Conservation (phyloP, 2,113 vertebrate species). For the Erythrocercus mccallii region DNA sequence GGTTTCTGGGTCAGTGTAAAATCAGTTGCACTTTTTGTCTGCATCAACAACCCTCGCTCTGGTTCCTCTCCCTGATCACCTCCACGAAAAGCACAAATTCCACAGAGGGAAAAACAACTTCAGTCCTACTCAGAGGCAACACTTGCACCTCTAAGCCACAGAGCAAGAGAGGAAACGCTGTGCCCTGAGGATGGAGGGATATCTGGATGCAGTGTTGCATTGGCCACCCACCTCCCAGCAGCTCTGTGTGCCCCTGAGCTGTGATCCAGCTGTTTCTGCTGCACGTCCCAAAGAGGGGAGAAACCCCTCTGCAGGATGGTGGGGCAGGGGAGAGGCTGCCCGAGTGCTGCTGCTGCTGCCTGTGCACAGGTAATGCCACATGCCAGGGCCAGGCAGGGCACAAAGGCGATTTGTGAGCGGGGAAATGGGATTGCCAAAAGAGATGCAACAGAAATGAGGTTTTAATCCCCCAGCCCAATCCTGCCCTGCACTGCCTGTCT, state of each 20-base stretch:
- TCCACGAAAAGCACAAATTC: neutral
- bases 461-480: constrained; percentile 53
- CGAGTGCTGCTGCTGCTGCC: neutral
- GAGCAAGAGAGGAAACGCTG: neutral
- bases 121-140: neutral
- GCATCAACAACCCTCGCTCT: neutral
- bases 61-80: neutral
- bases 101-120: neutral
- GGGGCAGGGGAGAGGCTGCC: neutral
- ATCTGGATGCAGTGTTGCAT: neutral
- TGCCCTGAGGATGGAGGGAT: neutral
- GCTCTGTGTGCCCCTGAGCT: neutral
- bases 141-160: neutral
- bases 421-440: constrained; percentile 43
- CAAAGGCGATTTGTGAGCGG: constrained; percentile 27
- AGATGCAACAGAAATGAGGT: constrained; percentile 48
- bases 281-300: neutral
- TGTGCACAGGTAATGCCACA: neutral
- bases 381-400: neutral
- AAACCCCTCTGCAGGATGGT: neutral
- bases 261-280: neutral
- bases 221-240: neutral
- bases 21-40: neutral
- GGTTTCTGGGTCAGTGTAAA: neutral
- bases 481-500: neutral